Evolutionary conservation across 2,113 vertebrate species (phyloP), one percentile per base, ranked within the genome.

Genomic region (Odontophorus gujanensis): DNA sequence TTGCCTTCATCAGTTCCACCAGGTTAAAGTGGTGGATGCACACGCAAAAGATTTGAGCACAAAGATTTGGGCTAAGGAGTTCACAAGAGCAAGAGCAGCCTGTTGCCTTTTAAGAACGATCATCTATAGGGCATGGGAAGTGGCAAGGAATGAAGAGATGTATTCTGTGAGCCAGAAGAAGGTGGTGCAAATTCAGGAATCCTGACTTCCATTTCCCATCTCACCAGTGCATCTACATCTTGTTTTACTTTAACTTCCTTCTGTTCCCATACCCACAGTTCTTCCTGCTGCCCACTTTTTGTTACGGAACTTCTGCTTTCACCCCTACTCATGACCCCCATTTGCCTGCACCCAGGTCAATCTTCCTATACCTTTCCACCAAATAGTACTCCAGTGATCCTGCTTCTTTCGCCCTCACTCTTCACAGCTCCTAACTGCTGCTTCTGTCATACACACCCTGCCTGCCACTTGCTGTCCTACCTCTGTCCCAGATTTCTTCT

Each of bases 281-380:
- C 21, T 45, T 73, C 50, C 50, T 71, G 20, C 65, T 77, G 36
- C 34, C 45, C 63, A 67, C 13, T 67, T 32, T 32, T 6, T 77
- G 26, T 85, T 67, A 42, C 58, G 8, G 18, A 80, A 4, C 12
- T 53, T 32, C 24, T 58, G 26, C 61, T 26, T 50, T 43, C 13
- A 50, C 5, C 38, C 21, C n/a, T 53, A 36, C 12, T 77, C 12
- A 18, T 1, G 1, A 6, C 6, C 9, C 13, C 2, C 10, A 2
- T 59, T 74, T 89, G 26, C 45, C 25, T 92, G 3, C 40, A 30
- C 57, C 65, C 7, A 1, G 59, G 1, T 45, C 62, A 24, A 45
- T 9, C 30, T 43, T 17, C 19, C 36, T 67, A 19, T 3, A 9
- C 21, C 5, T 80, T 83, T 68, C 57, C 38, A 55, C 30, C 69